phyloP scores from a whole-genome alignment of 2,888 invertebrate species.

The Syritta pipiens region DNA sequence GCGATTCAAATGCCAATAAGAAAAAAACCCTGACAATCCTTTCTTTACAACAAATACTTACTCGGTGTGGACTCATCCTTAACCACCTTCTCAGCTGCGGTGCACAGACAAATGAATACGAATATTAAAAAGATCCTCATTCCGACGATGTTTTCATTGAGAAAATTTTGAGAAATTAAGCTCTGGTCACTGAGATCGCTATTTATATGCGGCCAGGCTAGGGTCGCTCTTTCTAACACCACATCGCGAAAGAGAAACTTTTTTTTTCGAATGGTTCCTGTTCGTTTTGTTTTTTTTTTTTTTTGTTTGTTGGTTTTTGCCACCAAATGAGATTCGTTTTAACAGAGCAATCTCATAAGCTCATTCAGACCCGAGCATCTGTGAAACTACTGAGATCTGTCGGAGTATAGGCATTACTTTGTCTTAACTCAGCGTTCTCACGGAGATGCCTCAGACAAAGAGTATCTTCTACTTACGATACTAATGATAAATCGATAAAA shows the following conservation, averaged over 20 bases:
- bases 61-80: background rate
- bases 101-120: constrained; percentile 11
- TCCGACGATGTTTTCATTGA: constrained; percentile 7
- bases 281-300: background rate
- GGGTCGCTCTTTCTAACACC: background rate
- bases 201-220: constrained; percentile 25
- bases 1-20: background rate
- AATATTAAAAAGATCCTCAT: constrained; percentile 33
- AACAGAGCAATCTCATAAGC: background rate
- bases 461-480: no score
- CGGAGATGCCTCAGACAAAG: no score
- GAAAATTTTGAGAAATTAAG: constrained; percentile 11
- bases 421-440: background rate
- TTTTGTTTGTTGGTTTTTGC: background rate
- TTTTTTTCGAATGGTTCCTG: background rate
- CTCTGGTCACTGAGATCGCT: background rate
- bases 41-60: background rate
- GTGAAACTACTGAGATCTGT: constrained; percentile 13
- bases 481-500: no score
- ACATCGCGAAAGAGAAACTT: constrained; percentile 7
- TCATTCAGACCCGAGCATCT: background rate
- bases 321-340: background rate
- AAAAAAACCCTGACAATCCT: background rate
- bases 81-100: background rate
- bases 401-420: background rate